Evolutionary conservation across 2,797 vertebrate genomes (phyloP), one percentile per base, ranked within the genome.

Genomic region (Simalia tracyae): DNA sequence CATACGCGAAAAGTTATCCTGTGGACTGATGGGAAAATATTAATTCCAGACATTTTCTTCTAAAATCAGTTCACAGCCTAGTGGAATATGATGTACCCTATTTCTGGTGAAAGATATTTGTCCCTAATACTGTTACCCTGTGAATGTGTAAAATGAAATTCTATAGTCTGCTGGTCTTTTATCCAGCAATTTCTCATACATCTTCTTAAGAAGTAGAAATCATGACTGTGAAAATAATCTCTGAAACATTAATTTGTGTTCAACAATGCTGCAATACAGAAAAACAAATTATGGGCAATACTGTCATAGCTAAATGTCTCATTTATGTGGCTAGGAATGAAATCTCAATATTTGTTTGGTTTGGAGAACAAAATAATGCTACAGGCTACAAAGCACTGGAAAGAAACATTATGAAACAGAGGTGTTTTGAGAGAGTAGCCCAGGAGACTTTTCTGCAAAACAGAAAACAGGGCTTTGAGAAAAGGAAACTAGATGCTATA

Each of bases 111-210:
- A 63, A 89, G 5, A 5, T 26, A 22, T 81, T 91, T 64, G 68
- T 22, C 59, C 50, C 6, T 88, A 31, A 8, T 87, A 64, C 22
- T 17, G 11, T 19, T n/a, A 26, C 31, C 42, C 76, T 63, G 63
- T 85, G 17, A 64, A 90, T 90, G 54, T 54, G 15, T 64, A n/a
- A 64, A 64, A 64, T 63, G 28, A 84, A 63, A 92, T 92, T 64
- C n/a, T 64, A 57, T 42, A 5, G n/a, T 57, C 12, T 9, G 4
- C 12, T 26, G 60, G 9, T 9, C 14, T 88, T 89, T 90, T 17
- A 84, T 28, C 50, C 76, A 84, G 11, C 50, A 68, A 68, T 68
- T 89, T 92, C 22, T 89, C 46, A 17, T 84, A 24, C 81, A 85
- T n/a, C 17, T 64, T n/a, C 17, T 66, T 84, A 56, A 64, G 81